Evolutionary conservation across 2,797 vertebrate genomes (phyloP), one percentile per base, ranked within the genome.

Genomic region (Novumbra hubbsi): DNA sequence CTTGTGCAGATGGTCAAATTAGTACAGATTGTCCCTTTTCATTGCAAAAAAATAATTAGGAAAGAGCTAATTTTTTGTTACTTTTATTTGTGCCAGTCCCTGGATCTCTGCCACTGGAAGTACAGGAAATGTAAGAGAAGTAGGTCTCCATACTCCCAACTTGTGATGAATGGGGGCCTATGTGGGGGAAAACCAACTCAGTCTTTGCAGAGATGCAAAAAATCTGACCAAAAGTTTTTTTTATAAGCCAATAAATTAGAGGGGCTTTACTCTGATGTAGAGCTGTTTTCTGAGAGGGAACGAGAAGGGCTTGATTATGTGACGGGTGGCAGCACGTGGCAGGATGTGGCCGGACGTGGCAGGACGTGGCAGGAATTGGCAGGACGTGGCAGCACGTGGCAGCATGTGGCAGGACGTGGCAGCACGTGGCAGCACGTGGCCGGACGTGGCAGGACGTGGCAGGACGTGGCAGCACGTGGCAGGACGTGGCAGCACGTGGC

Each of bases 101-200:
- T 95, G 95, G 94, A 94, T 85, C 88, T 78, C 86, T 94, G 95
- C 95, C 95, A 94, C 91, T 94, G 90, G 91, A 90, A 85, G 92
- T 93, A 95, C 94, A 96, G 96, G 96, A 97, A 97, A 90, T 89
- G 84, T 89, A 89, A 88, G 89, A 88, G 86, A 93, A 94, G 92
- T 85, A 87, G 94, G 93, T 95, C 94, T 94, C 92, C 86, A 87
- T 89, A 88, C 90, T 86, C 89, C 89, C 94, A 89, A 86, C 34
- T 79, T 86, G 91, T 95, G 95, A 97, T 98, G 96, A 99, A 99
- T 98, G 94, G 94, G 95, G 94, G 91, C 90, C 95, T 99, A 95
- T 98, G 95, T 96, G 93, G 94, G 82, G 92, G 88, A 85, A 93
- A 93, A 92, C 93, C 93, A 92, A 90, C 89, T 83, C 85, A 90